phyloP scores from a whole-genome alignment of 2,888 invertebrate genomes.

The Ectemnius continuus region DNA sequence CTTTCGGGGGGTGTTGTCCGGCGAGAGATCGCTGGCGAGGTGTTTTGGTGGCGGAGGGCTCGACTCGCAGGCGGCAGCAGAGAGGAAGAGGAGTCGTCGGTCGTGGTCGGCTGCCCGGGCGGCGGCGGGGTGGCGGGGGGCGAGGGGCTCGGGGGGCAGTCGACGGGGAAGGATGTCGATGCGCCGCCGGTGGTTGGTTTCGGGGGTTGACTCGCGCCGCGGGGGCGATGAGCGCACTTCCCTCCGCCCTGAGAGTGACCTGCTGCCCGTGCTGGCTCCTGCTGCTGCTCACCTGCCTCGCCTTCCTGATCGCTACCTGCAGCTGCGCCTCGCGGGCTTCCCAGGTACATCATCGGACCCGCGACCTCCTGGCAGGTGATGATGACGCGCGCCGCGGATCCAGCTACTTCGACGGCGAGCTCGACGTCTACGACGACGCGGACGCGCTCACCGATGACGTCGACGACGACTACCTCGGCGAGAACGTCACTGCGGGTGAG shows the following conservation, averaged over 20 bases:
- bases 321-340: slow-evolving; percentile 30
- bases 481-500: slow-evolving; percentile 77
- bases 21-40: not conserved
- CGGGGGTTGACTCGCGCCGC: slow-evolving; percentile 77
- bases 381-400: slow-evolving; percentile 55
- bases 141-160: slow-evolving; percentile 52
- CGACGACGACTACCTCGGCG: slow-evolving; percentile 73
- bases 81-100: slow-evolving; percentile 31
- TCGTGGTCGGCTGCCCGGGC: slow-evolving; percentile 45
- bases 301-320: slow-evolving; percentile 59
- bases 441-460: slow-evolving; percentile 67
- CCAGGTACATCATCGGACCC: slow-evolving; percentile 33
- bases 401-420: slow-evolving; percentile 65
- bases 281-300: slow-evolving; percentile 61
- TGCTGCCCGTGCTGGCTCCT: slow-evolving; percentile 66
- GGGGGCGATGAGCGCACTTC: slow-evolving; percentile 78
- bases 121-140: slow-evolving; percentile 55
- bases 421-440: slow-evolving; percentile 71
- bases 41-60: not conserved
- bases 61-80: not conserved
- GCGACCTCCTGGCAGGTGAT: slow-evolving; percentile 57
- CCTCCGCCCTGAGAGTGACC: slow-evolving; percentile 76
- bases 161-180: slow-evolving; percentile 75
- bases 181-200: slow-evolving; percentile 76
- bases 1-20: slow-evolving; percentile 23